These are phyloP conservation scores for Pseudochirops cupreus DNA, from an alignment of 2,797 vertebrate species.

Conservation along the genomic window DNA sequence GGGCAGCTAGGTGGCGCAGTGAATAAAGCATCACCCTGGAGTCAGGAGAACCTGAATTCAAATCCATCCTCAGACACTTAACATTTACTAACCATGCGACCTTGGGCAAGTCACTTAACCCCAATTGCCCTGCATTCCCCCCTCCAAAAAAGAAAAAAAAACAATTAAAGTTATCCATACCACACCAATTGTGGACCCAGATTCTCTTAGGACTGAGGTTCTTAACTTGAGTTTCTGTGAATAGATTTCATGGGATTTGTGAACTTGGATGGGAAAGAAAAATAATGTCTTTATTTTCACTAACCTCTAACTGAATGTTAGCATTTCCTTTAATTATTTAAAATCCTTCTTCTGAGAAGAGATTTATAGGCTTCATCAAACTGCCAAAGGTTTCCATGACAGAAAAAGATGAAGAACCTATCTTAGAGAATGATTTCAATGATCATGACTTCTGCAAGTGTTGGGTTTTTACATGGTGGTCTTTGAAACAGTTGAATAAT, in stretches of 20 bases:
- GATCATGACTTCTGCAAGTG: not conserved
- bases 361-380: not conserved
- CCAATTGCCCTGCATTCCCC: no score
- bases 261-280: not conserved
- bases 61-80: no score
- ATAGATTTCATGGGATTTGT: not conserved
- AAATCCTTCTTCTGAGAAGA: not conserved
- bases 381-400: not conserved
- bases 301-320: not conserved
- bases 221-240: not conserved
- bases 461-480: not conserved
- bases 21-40: no score
- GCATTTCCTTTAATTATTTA: not conserved
- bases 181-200: not conserved
- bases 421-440: not conserved
- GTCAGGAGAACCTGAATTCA: no score
- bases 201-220: not conserved
- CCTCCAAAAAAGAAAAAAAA: no score
- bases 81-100: no score
- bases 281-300: not conserved
- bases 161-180: not conserved
- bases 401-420: not conserved
- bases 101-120: no score
- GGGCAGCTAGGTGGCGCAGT: no score
- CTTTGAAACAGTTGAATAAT: not conserved